phyloP scores from a whole-genome alignment of 64 coral and sea anemone genomes.

The Exaiptasia diaphana region DNA sequence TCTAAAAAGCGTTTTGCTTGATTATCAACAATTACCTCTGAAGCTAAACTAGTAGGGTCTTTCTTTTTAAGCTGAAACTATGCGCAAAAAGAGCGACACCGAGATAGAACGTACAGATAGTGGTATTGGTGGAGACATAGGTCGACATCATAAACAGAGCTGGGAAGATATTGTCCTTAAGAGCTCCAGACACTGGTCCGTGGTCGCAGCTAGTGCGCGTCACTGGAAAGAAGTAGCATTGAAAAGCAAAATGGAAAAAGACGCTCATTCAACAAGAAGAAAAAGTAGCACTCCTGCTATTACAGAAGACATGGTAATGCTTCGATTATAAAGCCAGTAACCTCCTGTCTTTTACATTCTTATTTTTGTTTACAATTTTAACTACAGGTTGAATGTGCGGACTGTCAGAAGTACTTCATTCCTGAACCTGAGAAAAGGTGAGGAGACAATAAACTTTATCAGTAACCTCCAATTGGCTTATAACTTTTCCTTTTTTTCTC shows the following conservation, averaged over 20 bases:
- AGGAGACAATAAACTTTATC: neutral
- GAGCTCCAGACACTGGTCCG: slow-evolving; percentile 80
- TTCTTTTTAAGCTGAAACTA: neutral
- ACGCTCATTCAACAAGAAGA: neutral
- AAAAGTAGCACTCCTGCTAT: slow-evolving; percentile 24
- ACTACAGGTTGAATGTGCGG: slow-evolving; percentile 77
- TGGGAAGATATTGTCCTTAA: slow-evolving; percentile 83
- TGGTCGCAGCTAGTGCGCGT: slow-evolving; percentile 71
- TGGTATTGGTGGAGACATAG: slow-evolving; percentile 81
- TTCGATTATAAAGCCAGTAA: neutral
- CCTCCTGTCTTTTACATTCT: neutral
- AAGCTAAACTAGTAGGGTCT: too few relatives aligned
- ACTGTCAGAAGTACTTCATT: slow-evolving; percentile 73
- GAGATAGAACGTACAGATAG: slow-evolving; percentile 87
- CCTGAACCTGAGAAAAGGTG: slow-evolving; percentile 32
- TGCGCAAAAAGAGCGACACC: slow-evolving; percentile 45
- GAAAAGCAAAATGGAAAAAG: slow-evolving; percentile 30
- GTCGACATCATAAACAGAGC: slow-evolving; percentile 24
- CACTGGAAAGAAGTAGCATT: slow-evolving; percentile 78
- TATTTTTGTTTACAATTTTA: neutral
- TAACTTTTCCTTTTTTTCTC: too few relatives aligned
- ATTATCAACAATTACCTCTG: too few relatives aligned
- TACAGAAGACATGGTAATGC: slow-evolving; percentile 76
- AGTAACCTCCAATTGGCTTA: neutral
- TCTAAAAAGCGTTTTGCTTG: too few relatives aligned